A percentile compares a stretch with the other conserved stretches of the same genome.
Conservation (phyloP, 2,113 vertebrate species). For the Campylomormyrus numenius region DNA sequence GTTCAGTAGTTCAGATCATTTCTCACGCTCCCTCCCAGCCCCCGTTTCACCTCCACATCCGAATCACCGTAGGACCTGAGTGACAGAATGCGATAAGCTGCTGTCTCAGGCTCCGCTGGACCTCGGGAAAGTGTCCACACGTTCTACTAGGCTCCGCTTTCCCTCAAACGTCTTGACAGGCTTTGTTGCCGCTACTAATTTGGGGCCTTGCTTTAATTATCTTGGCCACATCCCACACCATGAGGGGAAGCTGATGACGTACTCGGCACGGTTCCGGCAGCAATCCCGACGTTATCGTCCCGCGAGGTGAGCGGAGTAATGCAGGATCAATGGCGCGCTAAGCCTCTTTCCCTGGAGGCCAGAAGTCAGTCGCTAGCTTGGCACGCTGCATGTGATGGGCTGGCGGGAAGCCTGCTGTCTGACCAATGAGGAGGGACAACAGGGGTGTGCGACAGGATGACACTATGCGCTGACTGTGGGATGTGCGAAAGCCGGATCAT, state of each 20-base stretch:
- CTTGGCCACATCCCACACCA: neutral
- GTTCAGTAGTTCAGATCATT: neutral
- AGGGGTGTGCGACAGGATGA: neutral
- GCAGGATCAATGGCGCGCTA: slow-evolving; percentile 1
- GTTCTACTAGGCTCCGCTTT: neutral
- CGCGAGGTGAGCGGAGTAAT: neutral
- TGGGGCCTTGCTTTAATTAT: neutral
- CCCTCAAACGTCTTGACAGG: neutral
- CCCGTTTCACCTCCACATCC: neutral
- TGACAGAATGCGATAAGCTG: neutral
- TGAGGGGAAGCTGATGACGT: neutral
- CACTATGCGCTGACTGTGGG: neutral
- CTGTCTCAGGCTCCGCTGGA: neutral
- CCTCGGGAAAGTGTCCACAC: neutral
- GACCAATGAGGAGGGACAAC: neutral
- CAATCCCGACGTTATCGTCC: neutral
- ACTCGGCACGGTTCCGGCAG: neutral
- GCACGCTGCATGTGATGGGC: neutral
- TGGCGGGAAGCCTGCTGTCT: neutral
- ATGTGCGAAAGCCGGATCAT: neutral
- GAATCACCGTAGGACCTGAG: neutral
- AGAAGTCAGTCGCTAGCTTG: slow-evolving; percentile 9
- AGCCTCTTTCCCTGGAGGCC: neutral
- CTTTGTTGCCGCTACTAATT: neutral
- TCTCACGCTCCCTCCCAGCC: neutral